Evolutionary conservation across 2,797 vertebrate species (phyloP).

Genomic region (Trachurus trachurus): DNA sequence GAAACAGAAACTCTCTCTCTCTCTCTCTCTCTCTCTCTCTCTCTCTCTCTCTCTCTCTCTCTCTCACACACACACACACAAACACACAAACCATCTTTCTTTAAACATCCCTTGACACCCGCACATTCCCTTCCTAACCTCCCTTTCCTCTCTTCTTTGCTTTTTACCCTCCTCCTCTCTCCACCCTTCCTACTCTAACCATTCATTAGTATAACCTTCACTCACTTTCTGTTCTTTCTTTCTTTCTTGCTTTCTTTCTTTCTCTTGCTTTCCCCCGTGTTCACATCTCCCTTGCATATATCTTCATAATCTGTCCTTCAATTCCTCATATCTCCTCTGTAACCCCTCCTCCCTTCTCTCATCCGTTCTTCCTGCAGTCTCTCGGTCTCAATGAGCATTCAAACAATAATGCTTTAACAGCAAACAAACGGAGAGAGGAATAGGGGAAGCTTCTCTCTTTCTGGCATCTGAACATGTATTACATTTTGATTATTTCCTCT

Average conservation of each 20-base stretch:
- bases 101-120: slow-evolving; percentile 54
- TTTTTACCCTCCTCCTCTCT: slow-evolving; percentile 34
- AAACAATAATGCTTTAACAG: slow-evolving; percentile 8
- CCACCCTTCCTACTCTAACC: slow-evolving; percentile 25
- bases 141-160: slow-evolving; percentile 23
- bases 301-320: slow-evolving; percentile 66
- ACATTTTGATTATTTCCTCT: slow-evolving; percentile 12
- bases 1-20: too few species aligned
- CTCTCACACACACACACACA: slow-evolving; percentile 30
- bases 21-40: too few species aligned
- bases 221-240: slow-evolving; percentile 48
- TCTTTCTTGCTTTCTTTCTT: slow-evolving; percentile 3
- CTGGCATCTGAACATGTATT: neutral
- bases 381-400: neutral
- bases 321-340: slow-evolving; percentile 42
- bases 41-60: neutral
- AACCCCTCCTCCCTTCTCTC: slow-evolving; percentile 20
- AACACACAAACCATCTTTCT: slow-evolving; percentile 41
- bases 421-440: neutral
- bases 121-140: slow-evolving; percentile 26
- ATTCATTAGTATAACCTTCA: slow-evolving; percentile 72
- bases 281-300: slow-evolving; percentile 56
- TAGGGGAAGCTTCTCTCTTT: neutral
- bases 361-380: neutral
- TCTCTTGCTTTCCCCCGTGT: slow-evolving; percentile 21